Base-by-base conservation (phyloP, 2,113 vertebrate species). In the Oryzias woworae region DNA sequence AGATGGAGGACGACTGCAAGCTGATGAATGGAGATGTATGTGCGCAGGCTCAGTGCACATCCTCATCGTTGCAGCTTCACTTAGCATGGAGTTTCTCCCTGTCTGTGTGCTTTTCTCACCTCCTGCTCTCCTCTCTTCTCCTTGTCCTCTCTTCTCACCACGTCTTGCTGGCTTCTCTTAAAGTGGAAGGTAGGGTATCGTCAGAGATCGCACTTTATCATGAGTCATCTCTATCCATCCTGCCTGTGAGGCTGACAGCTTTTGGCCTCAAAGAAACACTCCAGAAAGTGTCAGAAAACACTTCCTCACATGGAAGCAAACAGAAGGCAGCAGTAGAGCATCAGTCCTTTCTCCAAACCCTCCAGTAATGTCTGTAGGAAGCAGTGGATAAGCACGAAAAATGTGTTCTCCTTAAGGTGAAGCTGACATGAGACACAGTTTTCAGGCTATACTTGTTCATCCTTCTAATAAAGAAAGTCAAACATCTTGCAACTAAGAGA, bases 1-100 rank as follows among this genome's bases (percentile, higher is more conserved):
- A 99, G 86, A 98, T 98, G 8, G 97, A 98, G 0, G 97, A 98
- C 0, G 97, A 98, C 81, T 99, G 94, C 72, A 98, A 98, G 78
- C 82, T 99, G 23, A 94, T 97, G 89, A 94, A 96, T 0, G 97
- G 96, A 86, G 97, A 98, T 48, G 97, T 99, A 92, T 84, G 96
- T 91, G 44, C 20, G 20, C 20, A 20, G 20, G 20, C 20, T 20
- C 20, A 20, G 20, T 20, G 20, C 20, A 20, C 26, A 28, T 28
- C 26, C 26, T 28, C 26, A 5, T 28, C 4, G 5, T 6, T 28
- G 26, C 36, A 36, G 8, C 36, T 36, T 36, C 36, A 36, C 8
- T 12, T 12, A 3, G 10, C 36, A 12, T 36, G 36, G 36, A 36
- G 36, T 10, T 10, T 10, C 36, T 13, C 12, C 36, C 36, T 36